Evolutionary conservation across 2,888 invertebrate species (phyloP).

Genomic region (Cataglyphis livida): DNA sequence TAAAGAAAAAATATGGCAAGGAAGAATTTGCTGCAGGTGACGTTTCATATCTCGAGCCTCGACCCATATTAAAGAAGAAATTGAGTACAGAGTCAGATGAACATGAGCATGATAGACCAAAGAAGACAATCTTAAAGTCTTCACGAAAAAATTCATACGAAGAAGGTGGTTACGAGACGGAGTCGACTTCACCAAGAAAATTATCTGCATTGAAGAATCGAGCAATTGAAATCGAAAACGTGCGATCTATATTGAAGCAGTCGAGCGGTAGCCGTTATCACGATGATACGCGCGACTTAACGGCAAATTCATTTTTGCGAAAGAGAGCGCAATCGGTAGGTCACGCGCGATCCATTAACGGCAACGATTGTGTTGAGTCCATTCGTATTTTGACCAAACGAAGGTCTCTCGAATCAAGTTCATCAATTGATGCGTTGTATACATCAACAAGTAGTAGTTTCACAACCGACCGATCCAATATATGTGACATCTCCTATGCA

Average conservation of each 20-base stretch:
- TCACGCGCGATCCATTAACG: conserved; percentile 76
- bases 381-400: conserved; percentile 67
- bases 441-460: conserved; percentile 52
- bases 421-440: conserved; percentile 64
- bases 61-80: conserved; percentile 95
- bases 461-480: conserved; percentile 41
- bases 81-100: conserved; percentile 92
- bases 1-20: conserved; percentile 93
- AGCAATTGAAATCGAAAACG: conserved; percentile 86
- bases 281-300: conserved; percentile 87
- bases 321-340: conserved; percentile 82
- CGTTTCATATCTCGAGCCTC: conserved; percentile 82
- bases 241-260: conserved; percentile 90
- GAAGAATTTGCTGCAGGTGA: conserved; percentile 87
- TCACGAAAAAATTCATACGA: conserved; percentile 90
- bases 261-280: conserved; percentile 84
- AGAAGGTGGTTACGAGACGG: conserved; percentile 87
- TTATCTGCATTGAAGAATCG: conserved; percentile 87
- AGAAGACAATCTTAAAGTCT: conserved; percentile 92
- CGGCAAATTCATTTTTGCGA: conserved; percentile 83
- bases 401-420: conserved; percentile 74
- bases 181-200: conserved; percentile 87
- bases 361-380: conserved; percentile 66
- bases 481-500: conserved; percentile 5
- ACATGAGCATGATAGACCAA: conserved; percentile 89